Conservation (phyloP, 2,113 vertebrate species). For the Peromyscus californicus region DNA sequence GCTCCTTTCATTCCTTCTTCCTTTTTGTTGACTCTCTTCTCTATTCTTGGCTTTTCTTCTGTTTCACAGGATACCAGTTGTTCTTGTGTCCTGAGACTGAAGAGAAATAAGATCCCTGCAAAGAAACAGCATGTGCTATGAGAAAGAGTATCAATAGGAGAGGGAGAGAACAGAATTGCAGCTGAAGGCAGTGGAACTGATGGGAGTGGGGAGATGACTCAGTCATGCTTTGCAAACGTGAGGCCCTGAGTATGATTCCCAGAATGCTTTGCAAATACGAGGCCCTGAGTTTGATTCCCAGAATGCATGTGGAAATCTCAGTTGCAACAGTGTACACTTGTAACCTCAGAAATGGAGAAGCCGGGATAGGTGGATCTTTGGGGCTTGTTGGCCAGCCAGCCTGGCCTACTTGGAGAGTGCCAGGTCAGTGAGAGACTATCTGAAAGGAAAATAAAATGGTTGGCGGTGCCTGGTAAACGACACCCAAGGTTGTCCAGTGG, state of each 20-base stretch:
- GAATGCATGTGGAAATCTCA: too few relatives aligned
- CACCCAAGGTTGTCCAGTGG: not conserved
- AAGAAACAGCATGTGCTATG: not conserved
- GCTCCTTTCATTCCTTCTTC: not conserved
- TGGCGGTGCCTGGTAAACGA: not conserved
- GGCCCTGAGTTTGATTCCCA: not conserved
- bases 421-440: not conserved
- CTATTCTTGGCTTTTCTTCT: not conserved
- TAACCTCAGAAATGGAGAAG: not conserved
- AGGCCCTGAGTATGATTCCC: not conserved
- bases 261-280: not conserved
- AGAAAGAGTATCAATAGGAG: not conserved
- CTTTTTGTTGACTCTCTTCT: not conserved
- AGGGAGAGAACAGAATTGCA: not conserved
- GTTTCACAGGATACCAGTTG: not conserved
- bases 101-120: not conserved
- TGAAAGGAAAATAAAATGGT: not conserved
- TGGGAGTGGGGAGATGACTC: rapidly evolving
- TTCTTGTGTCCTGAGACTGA: not conserved
- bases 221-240: not conserved
- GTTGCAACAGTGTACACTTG: not conserved
- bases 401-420: not conserved
- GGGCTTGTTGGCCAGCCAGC: not conserved
- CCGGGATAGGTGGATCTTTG: not conserved
- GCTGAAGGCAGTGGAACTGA: not conserved